Base-by-base conservation (phyloP, 2,888 invertebrate species). In the Tenthredo mesomela region DNA sequence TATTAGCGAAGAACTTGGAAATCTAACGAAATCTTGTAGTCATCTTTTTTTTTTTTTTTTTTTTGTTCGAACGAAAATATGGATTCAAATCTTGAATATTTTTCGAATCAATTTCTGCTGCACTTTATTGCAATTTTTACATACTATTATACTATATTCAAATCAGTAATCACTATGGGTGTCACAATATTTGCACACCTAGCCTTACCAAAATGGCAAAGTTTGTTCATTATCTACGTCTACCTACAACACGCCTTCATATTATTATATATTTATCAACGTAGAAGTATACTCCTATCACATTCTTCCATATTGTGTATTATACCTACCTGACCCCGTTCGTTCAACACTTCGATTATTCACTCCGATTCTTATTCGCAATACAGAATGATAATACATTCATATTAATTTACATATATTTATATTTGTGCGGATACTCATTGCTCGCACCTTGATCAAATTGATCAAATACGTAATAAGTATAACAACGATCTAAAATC, bases 201-300 rank as follows among this genome's bases (percentile, higher is more conserved):
- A 12, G 29, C 47, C 47, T 47, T 73, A 43, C 15, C 43, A 40
- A 43, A 43, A 73, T 73, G n/a, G 71, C 71, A 43, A 73, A 73
- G 71, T 43, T 73, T 73, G 40, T 73, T 43, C 71, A 73, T 71
- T 73, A 73, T 73, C 71, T 43, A 21, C 71, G 43, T 43, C 71
- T 73, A 43, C 71, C 71, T 43, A 73, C 71, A 10, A 4, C 33
- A 67, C 67, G 67, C 67, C 67, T 67, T 33, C 29, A n/a, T 70
- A 10, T 37, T 70, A 10, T 37, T 5, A 12, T 70, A n/a, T 70
- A 37, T 70, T 58, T 21, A 67, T 67, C 18, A 67, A 33, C 10
- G 29, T 18, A 18, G 29, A 33, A 67, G 67, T 33, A 37, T 37
- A 73, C n/a, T 43, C 43, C 43, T 7, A 9, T 43, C 21, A 71